Evolutionary conservation across 2,888 invertebrate species (phyloP), one percentile per base, ranked within the genome.

Genomic region (Tachina grossa): DNA sequence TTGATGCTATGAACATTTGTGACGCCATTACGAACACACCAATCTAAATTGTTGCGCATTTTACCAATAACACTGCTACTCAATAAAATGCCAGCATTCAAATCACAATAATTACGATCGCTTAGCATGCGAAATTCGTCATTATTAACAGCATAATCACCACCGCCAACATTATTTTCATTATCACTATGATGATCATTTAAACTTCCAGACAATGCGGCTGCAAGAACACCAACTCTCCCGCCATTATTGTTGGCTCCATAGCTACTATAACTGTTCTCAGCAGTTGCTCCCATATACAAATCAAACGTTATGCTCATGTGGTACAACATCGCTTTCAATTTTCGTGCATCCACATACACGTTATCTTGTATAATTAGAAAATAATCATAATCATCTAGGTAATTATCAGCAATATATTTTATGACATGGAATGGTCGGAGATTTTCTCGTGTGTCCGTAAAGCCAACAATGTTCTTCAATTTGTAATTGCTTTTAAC

Each of bases 351-450:
- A 92, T 98, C 97, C 72, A 99, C 94, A 91, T 96, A 99, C 1
- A 96, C 96, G 9, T 94, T 94, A 92, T 99, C 99, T 59, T 96
- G 96, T 65, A 97, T 95, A 69, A 99, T 93, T 91, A 97, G 96
- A 93, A 98, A 98, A 93, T 97, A 99, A 92, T 99, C 98, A 92
- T 96, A 99, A 89, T 96, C 97, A 89, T 98, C 96, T 49, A 96
- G 93, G 93, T 96, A 97, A 91, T 97, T 97, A 89, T 98, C 98
- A 0, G 96, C 95, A 13, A 98, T 95, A 91, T 98, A 98, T 91
- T 97, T 97, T 61, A 98, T 94, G 22, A 97, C 95, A 91, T 97
- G 97, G 92, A 98, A 97, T 0, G 97, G 97, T 88, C 96, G 95
- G 16, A 97, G 94, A 91, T 96, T 95, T 92, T 93, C 95, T 88